Evolutionary conservation across 2,888 invertebrate genomes (phyloP), one percentile per base, ranked within the genome.

Genomic region (Diarsia dahlii): DNA sequence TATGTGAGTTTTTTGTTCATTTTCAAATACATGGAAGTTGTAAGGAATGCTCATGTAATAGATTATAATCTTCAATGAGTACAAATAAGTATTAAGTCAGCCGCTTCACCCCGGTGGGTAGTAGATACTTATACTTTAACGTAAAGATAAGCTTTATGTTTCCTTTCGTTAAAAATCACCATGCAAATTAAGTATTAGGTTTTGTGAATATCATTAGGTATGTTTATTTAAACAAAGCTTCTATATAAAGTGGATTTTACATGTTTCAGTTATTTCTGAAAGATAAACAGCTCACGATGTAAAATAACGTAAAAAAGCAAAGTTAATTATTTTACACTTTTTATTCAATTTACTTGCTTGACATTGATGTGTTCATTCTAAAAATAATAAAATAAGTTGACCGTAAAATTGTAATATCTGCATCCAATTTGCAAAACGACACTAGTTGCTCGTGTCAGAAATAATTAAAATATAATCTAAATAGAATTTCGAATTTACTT

Each of bases 161-260:
- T 80, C 80, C 84, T 71, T 80, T 80, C 28, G 74, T 80, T 84
- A 60, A 71, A 81, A 81, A 80, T 71, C 68, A 71, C 80, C 52
- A 84, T 84, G 80, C 84, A 84, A 84, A 81, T 74, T 58, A 71
- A 80, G 68, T 71, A 80, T n/a, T n/a, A n/a, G 84, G 80, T 84
- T 84, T 74, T 74, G 18, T 65, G 68, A 80, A 80, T 84, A 71
- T 65, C 71, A 68, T 80, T 77, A 82, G 18, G 58, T 48, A 76
- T 71, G 64, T 71, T 82, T 77, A 64, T 58, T 75, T 82, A 39
- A 71, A 70, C 78, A 63, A 52, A 62, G 20, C 48, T 71, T 64
- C 34, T 67, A 23, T 60, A 68, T 48, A 48, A 34, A 23, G 28
- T 46, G 9, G 13, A 45, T 60, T 81, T 70, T 46, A 60, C 60